These are phyloP conservation scores for Coleophora deauratella DNA, from an alignment of 2,888 invertebrate genomes.

Conservation along the genomic window DNA sequence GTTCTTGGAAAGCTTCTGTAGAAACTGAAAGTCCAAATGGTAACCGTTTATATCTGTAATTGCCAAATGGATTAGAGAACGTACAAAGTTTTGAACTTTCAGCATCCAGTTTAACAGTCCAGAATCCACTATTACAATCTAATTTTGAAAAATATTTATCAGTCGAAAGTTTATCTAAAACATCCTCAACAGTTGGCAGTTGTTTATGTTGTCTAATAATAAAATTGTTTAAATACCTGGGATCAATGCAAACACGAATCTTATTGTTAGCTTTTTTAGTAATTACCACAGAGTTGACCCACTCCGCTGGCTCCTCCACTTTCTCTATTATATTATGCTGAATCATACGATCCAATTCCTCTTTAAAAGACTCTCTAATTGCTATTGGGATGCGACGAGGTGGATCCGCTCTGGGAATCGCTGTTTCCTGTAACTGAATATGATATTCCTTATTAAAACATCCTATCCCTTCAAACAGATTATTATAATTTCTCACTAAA, in stretches of 20 bases:
- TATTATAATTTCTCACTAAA: too few relatives aligned
- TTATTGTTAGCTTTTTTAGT: conserved; percentile 2
- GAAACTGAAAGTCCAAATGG: too few relatives aligned
- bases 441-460: too few relatives aligned
- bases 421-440: not conserved
- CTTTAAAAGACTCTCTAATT: not conserved
- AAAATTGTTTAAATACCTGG: conserved; percentile 2
- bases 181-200: conserved; percentile 10
- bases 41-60: too few relatives aligned
- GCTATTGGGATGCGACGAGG: not conserved
- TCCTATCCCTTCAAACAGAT: too few relatives aligned
- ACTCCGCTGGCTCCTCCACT: not conserved
- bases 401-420: not conserved
- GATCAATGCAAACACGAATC: conserved; percentile 3
- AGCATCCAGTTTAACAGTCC: too few relatives aligned
- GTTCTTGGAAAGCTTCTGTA: conserved; percentile 4
- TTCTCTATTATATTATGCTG: not conserved
- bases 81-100: too few relatives aligned
- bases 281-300: conserved; percentile 1
- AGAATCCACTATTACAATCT: too few relatives aligned
- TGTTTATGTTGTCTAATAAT: conserved; percentile 2
- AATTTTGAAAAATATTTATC: too few relatives aligned
- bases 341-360: not conserved
- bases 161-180: too few relatives aligned
- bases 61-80: too few relatives aligned